Conservation (phyloP, 2,797 vertebrate genomes). For the Carcharodon carcharias region DNA sequence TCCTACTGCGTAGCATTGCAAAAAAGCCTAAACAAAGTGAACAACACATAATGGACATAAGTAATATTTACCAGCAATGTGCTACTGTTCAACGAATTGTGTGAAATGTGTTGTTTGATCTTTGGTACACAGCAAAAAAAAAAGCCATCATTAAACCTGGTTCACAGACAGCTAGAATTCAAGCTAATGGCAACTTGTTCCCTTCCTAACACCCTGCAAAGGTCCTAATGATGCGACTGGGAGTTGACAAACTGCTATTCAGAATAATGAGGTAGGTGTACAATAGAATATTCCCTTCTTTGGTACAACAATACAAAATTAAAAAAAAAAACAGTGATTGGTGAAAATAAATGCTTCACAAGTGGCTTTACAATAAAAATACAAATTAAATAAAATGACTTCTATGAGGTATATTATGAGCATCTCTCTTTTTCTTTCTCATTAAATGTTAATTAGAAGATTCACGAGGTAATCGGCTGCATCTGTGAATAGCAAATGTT, state of each 20-base stretch:
- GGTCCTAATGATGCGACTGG: slow-evolving; percentile 39
- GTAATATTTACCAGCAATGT: slow-evolving; percentile 41
- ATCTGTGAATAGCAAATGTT: slow-evolving; percentile 38
- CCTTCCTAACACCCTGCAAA: slow-evolving; percentile 40
- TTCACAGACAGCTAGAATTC: slow-evolving; percentile 47
- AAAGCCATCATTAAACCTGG: slow-evolving; percentile 41
- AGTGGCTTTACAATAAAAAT: slow-evolving; percentile 56
- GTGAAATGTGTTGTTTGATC: slow-evolving; percentile 44
- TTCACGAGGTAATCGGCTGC: slow-evolving; percentile 51
- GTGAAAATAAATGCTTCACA: slow-evolving; percentile 52
- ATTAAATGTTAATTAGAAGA: slow-evolving; percentile 56
- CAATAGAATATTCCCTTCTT: slow-evolving; percentile 64
- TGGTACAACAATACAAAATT: slow-evolving; percentile 61
- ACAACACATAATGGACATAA: slow-evolving; percentile 53
- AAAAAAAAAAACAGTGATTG: slow-evolving; percentile 53
- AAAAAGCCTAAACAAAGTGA: slow-evolving; percentile 57
- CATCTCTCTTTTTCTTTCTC: slow-evolving; percentile 48
- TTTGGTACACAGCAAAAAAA: slow-evolving; percentile 55
- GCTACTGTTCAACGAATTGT: slow-evolving; percentile 35
- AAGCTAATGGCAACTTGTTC: slow-evolving; percentile 42
- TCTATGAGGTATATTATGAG: slow-evolving; percentile 62
- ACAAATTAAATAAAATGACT: slow-evolving; percentile 55
- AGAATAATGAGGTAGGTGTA: slow-evolving; percentile 68
- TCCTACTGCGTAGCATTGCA: slow-evolving; percentile 59
- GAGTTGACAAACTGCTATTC: slow-evolving; percentile 41